phyloP scores from a whole-genome alignment of 2,888 invertebrate species.

The Cosmia trapezina region DNA sequence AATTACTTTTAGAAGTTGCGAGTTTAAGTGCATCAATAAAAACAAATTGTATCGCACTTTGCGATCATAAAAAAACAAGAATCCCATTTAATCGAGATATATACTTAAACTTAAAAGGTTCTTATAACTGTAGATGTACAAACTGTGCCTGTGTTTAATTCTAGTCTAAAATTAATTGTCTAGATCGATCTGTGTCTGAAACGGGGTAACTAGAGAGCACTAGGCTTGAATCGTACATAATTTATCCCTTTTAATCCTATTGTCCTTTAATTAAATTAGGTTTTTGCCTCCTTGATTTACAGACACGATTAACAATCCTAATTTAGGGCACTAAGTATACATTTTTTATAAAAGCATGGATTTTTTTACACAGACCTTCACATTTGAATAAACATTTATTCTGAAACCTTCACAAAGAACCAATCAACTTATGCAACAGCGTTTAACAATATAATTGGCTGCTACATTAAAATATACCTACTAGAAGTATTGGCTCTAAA shows the following conservation, averaged over 20 bases:
- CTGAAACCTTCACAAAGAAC: background rate
- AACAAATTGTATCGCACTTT: conserved; percentile 43
- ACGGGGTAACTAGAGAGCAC: conserved; percentile 30
- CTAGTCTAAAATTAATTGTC: conserved; percentile 39
- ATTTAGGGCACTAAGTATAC: conserved; percentile 17
- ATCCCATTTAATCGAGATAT: conserved; percentile 22
- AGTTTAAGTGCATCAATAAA: conserved; percentile 37
- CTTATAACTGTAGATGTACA: background rate
- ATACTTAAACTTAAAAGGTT: conserved; percentile 20
- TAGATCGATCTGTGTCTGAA: conserved; percentile 50
- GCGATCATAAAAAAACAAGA: conserved; percentile 32
- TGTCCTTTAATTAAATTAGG: conserved; percentile 55
- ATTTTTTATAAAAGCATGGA: conserved; percentile 11
- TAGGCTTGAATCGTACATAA: conserved; percentile 48
- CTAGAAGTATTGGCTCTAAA: background rate
- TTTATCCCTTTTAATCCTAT: conserved; percentile 56
- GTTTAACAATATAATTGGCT: background rate
- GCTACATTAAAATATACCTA: background rate
- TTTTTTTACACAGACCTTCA: background rate
- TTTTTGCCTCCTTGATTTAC: conserved; percentile 43
- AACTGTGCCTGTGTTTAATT: conserved; percentile 19
- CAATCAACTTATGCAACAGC: background rate
- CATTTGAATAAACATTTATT: conserved; percentile 7
- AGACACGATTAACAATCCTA: conserved; percentile 38
- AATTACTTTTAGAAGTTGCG: conserved; percentile 33